phyloP scores from a whole-genome alignment of 2,797 vertebrate genomes.

The Megalops cyprinoides region DNA sequence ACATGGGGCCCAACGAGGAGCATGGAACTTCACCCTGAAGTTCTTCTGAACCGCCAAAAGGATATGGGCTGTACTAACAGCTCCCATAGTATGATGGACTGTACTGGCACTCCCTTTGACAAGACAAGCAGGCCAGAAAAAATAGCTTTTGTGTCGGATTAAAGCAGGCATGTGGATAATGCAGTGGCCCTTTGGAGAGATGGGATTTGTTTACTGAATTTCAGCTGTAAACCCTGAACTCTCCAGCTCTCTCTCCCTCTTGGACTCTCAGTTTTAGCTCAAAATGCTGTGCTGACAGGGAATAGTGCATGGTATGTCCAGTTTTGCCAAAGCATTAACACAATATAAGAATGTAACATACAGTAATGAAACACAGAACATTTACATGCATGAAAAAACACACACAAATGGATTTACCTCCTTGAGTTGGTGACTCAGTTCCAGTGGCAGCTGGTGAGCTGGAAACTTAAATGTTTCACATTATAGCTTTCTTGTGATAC shows the following conservation, averaged over 20 bases:
- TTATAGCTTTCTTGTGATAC: no score
- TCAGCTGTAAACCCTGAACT: not conserved
- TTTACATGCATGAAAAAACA: no score
- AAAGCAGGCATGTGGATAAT: not conserved
- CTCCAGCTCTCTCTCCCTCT: not conserved
- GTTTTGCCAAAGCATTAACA: no score
- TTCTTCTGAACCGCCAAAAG: not conserved
- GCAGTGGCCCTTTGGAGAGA: not conserved
- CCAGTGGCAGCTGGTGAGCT: no score
- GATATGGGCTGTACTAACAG: not conserved
- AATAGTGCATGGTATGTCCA: no score
- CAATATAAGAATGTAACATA: no score
- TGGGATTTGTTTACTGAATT: not conserved
- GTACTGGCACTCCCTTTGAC: not conserved
- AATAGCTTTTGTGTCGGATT: not conserved
- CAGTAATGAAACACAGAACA: no score
- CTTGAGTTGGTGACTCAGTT: no score
- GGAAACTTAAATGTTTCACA: no score
- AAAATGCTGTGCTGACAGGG: no score
- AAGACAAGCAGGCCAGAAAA: not conserved
- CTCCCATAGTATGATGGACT: not conserved
- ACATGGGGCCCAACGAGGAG: not conserved
- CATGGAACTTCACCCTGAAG: not conserved
- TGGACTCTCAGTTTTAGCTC: no score
- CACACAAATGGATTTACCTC: no score